A percentile compares a stretch with the other conserved stretches of the same genome.
These are phyloP conservation scores for Mesorhabditis belari DNA, from an alignment of 2,888 invertebrate genomes.

Conservation along the genomic window DNA sequence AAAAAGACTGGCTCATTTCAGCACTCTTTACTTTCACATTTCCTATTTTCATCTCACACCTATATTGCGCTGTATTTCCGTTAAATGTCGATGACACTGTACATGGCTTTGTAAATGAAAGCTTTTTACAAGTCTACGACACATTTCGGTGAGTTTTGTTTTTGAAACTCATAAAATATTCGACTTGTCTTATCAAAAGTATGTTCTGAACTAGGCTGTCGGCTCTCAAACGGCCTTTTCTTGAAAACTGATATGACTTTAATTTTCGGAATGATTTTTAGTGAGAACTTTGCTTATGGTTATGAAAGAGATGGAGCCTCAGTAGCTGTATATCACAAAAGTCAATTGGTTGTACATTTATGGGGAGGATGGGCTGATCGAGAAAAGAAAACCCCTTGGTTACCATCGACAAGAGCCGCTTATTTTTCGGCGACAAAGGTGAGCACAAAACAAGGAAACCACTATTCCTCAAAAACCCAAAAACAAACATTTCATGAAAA, in stretches of 20 bases:
- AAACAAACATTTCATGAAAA: too few relatives aligned
- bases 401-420: constrained; percentile 52
- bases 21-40: not conserved
- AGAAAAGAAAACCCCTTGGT: constrained; percentile 51
- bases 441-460: too few relatives aligned
- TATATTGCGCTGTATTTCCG: not conserved
- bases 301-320: constrained; percentile 54
- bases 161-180: not conserved
- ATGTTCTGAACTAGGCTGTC: too few relatives aligned
- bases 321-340: constrained; percentile 55
- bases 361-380: constrained; percentile 56
- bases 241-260: too few relatives aligned
- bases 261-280: too few relatives aligned
- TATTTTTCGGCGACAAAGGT: constrained; percentile 55
- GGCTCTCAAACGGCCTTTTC: too few relatives aligned
- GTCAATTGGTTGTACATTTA: constrained; percentile 54
- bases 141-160: constrained; percentile 23
- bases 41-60: not conserved
- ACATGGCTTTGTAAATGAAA: constrained; percentile 19
- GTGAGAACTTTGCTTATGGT: constrained; percentile 52
- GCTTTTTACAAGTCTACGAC: constrained; percentile 18
- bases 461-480: too few relatives aligned
- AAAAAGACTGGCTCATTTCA: not conserved
- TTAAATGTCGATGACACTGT: constrained; percentile 18
- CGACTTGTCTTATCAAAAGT: too few relatives aligned